phyloP scores from a whole-genome alignment of 35 echinoderm and acorn worm genomes.

The Lytechinus variegatus region DNA sequence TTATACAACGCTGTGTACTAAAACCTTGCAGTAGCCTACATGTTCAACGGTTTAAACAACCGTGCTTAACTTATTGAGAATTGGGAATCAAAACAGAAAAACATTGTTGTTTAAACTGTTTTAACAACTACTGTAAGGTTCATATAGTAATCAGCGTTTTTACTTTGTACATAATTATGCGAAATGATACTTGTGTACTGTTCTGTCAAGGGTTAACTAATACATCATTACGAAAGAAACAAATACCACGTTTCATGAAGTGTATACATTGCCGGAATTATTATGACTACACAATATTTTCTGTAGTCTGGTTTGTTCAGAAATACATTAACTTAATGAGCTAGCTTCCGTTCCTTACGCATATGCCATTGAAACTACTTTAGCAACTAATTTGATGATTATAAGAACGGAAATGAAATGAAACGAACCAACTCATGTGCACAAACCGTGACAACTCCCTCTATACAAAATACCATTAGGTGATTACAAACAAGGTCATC shows the following conservation, averaged over 20 bases:
- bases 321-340: neutral
- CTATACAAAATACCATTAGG: neutral
- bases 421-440: neutral
- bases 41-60: too few relatives aligned
- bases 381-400: neutral
- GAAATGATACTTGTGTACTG: too few relatives aligned
- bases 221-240: too few relatives aligned
- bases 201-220: too few relatives aligned
- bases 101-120: too few relatives aligned
- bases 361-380: neutral
- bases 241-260: neutral
- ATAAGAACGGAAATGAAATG: neutral
- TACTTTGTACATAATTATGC: too few relatives aligned
- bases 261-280: neutral
- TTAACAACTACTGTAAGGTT: too few relatives aligned
- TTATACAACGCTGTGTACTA: too few relatives aligned
- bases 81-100: too few relatives aligned
- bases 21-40: too few relatives aligned
- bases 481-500: neutral
- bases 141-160: too few relatives aligned
- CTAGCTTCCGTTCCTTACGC: neutral
- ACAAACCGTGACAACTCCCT: neutral
- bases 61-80: too few relatives aligned
- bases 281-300: neutral
- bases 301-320: neutral